Base-by-base conservation (phyloP, 2,888 invertebrate genomes). In the Pandemis corylana region DNA sequence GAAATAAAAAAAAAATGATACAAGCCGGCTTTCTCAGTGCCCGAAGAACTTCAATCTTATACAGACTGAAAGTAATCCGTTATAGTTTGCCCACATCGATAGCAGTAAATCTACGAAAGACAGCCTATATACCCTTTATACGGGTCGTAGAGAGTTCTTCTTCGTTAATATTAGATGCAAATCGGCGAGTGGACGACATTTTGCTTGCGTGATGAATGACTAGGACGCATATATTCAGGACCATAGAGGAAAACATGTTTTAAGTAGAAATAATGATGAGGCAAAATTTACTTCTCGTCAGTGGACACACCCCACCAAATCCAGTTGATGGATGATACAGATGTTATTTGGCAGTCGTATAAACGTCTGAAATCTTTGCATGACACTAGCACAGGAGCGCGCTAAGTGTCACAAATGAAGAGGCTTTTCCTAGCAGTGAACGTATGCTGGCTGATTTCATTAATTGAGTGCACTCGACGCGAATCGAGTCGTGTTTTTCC, bases 101-200 rank as follows among this genome's bases (percentile, higher is more conserved):
- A 20, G 53, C 68, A 68, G 59, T 66, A 69, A 69, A 69, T 69
- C 46, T 66, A 61, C 64, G 61, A 59, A 65, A 64, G 65, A 69
- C 72, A 74, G 65, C 56, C 59, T 59, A 59, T 59, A 59, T 59
- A 59, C 59, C 59, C 59, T 59, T 28, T 28, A 73, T 64, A 73
- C n/a, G 49, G 68, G 59, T 61, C 74, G 56, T 59, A 4, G 44
- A 28, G 69, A 64, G 61, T 46, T 15, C 46, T 64, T 69, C 59
- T 20, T 41, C 62, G 62, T 75, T 46, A 71, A 71, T 71, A 71
- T 75, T 75, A 66, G 44, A 75, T 75, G 70, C 51, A 70, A 66
- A 70, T 75, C 53, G 66, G 46, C n/a, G 66, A 71, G 70, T 75
- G 75, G 70, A 67, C 75, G 59, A 69, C 51, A 42, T 62, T 53